Evolutionary conservation across 1,140 invertebrate species (phyloP), one percentile per base, ranked within the genome.

Genomic region (Antheraea pernyi): DNA sequence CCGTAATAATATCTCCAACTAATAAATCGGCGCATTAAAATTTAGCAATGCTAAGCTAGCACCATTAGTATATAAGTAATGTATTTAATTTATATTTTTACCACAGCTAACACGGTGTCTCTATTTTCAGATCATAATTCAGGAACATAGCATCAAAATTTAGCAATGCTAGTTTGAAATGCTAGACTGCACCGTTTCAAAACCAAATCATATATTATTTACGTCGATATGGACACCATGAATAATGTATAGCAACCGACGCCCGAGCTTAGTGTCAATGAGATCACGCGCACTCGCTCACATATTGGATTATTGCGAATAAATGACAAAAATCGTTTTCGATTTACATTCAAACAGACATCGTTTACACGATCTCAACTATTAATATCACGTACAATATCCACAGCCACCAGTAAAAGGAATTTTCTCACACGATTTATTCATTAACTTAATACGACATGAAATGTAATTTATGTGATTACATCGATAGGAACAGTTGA

Each of bases 231-330:
- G 68, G 75, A 75, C 73, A 80, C 75, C 61, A 84, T 86, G 84
- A 86, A 86, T 86, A 85, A 86, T 86, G 84, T 79, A 86, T 83
- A 65, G 64, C 74, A 73, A 67, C 68, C 78, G 76, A 70, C 72
- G 70, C 74, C 77, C 71, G 11, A 79, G 84, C 82, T 85, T 82
- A 82, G 79, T 82, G 81, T 82, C 84, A 81, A 86, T 85, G 82
- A 83, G 83, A 85, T 86, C 84, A 86, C 82, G 84, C 81, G 72
- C 81, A 75, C 64, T 63, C 78, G 76, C 76, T 73, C 69, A 76
- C 75, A 82, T 84, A 84, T 85, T 84, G 78, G 81, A 82, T 86
- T 86, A 86, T 82, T 85, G 78, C 77, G 81, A 79, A 83, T 81
- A 85, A 84, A 82, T 82, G 84, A 82, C 81, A 79, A 82, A 81